Base-by-base conservation (phyloP, 2,113 vertebrate species). In the Salvelinus alpinus region DNA sequence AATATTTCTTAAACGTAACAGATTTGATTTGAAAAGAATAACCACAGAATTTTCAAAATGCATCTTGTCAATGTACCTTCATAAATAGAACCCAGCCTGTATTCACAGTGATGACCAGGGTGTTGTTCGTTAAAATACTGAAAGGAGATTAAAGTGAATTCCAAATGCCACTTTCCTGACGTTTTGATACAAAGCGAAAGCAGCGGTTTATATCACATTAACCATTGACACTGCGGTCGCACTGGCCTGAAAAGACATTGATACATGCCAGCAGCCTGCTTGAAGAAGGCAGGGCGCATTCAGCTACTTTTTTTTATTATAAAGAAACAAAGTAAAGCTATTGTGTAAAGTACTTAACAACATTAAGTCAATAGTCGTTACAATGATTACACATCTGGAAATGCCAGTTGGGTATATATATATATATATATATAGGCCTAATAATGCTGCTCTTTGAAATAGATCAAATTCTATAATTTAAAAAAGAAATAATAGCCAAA, bases 1-100 rank as follows among this genome's bases (percentile, higher is more conserved):
- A 86, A 88, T 85, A 87, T 81, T 81, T 84, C 81, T 90, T 75
- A 89, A 79, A 87, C 79, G 72, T 77, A 72, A 88, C 70, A 85
- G 76, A 84, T 82, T 81, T 82, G 65, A 73, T 64, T 71, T 71
- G 83, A 47, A 73, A 72, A 83, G 77, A 87, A 86, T 84, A 92
- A 90, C 80, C 84, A 92, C 86, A 87, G 91, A 83, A 92, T 86
- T 84, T 84, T 86, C 24, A 83, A 89, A 81, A 82, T 81, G 86
- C 81, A 91, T 89, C 83, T 92, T 91, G 89, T 92, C 85, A 93
- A 91, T 93, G 94, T 94, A 94, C 93, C 93, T 94, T 94, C 93
- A 94, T 94, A 94, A 94, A 94, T 94, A 87, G 84, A 85, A 82
- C 86, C 88, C 90, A 92, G 91, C 89, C 92, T 91, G 92, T 38